phyloP scores from a whole-genome alignment of 2,113 vertebrate genomes.

The Holacanthus passer region DNA sequence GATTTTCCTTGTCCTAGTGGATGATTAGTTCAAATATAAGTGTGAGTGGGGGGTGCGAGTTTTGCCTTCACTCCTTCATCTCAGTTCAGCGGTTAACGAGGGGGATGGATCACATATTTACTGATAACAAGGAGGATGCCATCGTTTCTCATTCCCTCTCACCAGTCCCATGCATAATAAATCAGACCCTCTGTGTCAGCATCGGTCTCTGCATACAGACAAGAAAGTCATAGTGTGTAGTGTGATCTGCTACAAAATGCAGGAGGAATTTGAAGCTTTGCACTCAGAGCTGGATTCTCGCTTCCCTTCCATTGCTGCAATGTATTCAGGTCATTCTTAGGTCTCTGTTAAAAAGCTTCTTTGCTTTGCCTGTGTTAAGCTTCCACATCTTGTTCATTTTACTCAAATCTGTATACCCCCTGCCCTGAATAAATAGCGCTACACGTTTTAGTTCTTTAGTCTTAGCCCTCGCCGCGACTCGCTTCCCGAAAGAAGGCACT shows the following conservation, averaged over 20 bases:
- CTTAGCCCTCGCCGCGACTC: conserved; percentile 53
- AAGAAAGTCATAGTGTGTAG: conserved; percentile 47
- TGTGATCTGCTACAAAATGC: conserved; percentile 61
- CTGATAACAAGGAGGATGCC: conserved; percentile 72
- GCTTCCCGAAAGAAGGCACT: conserved; percentile 61
- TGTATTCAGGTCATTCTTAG: conserved; percentile 70
- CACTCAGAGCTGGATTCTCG: conserved; percentile 40
- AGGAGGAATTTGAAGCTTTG: conserved; percentile 44
- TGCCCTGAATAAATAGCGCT: conserved; percentile 70
- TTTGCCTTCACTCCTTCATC: conserved; percentile 59
- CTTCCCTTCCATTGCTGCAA: conserved; percentile 44
- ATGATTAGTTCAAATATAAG: conserved; percentile 64
- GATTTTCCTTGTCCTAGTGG: conserved; percentile 49
- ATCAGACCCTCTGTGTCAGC: conserved; percentile 64
- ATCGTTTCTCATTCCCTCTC: conserved; percentile 58
- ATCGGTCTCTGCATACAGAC: conserved; percentile 44
- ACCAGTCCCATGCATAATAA: conserved; percentile 72
- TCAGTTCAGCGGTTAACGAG: conserved; percentile 66
- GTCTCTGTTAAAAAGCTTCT: conserved; percentile 53
- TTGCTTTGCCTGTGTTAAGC: conserved; percentile 45
- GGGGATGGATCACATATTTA: conserved; percentile 69
- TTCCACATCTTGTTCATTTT: conserved; percentile 59
- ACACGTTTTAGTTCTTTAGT: conserved; percentile 67
- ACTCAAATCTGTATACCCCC: conserved; percentile 52
- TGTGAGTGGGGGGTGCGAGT: conserved; percentile 10